Conservation (phyloP, 1,140 invertebrate genomes). For the Drosophila parvula region DNA sequence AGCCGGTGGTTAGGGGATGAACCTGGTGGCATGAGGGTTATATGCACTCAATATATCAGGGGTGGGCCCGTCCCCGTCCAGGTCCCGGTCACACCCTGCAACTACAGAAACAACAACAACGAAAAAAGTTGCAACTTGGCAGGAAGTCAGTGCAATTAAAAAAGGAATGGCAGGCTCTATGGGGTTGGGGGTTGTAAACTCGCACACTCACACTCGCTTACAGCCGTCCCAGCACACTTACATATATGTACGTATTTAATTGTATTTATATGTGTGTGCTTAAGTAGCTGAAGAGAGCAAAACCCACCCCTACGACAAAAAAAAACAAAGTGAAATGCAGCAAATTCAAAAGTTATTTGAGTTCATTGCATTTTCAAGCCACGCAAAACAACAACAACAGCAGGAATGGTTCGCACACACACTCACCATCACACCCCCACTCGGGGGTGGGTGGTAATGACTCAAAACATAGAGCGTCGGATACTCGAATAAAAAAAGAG, state of each 20-base stretch:
- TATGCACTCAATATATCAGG: conserved; percentile 16
- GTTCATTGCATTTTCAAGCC: conserved; percentile 83
- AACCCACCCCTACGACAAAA: conserved; percentile 66
- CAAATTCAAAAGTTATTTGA: conserved; percentile 83
- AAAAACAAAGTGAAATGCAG: conserved; percentile 74
- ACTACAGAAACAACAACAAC: conserved; percentile 9
- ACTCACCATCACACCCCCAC: conserved; percentile 28
- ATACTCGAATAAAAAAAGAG: conserved; percentile 58
- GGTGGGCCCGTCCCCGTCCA: conserved; percentile 15
- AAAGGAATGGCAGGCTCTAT: conserved; percentile 65
- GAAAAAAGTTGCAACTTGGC: conserved; percentile 72
- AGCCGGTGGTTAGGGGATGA: conserved; percentile 11
- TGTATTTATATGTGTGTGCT: conserved; percentile 56
- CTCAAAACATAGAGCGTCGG: conserved; percentile 73
- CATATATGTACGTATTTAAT: conserved; percentile 40
- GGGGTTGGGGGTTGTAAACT: conserved; percentile 74
- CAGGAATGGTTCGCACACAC: conserved; percentile 30
- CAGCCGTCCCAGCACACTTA: conserved; percentile 4
- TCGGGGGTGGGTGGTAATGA: conserved; percentile 77
- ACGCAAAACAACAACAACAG: conserved; percentile 69
- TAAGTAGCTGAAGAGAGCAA: conserved; percentile 74
- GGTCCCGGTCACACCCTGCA: conserved; percentile 35
- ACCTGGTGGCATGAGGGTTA: conserved; percentile 4
- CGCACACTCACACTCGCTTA: conserved; percentile 34
- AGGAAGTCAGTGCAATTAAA: conserved; percentile 83